Base-by-base conservation (phyloP, 2,888 invertebrate genomes). In the Hecatera dysodea region DNA sequence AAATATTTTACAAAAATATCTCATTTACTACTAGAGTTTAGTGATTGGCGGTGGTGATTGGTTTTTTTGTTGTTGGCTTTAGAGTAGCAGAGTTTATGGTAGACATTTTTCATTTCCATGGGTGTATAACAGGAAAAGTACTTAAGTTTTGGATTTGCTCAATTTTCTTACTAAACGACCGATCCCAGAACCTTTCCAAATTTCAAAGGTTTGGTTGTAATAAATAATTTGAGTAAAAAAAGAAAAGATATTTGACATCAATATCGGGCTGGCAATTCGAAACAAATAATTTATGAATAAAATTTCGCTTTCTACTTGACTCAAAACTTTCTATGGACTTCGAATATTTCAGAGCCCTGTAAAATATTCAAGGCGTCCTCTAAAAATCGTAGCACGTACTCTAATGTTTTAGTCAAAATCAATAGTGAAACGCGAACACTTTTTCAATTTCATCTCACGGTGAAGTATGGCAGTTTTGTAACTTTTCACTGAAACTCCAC, bases 391-490 rank as follows among this genome's bases (percentile, higher is more conserved):
- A 22, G 50, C 78, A 71, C 80, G 67, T 67, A 50, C 39, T 61
- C 55, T 71, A 52, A 76, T 71, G 61, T 77, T 81, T 67, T 65
- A 72, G 50, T 55, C 53, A 61, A 77, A 77, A 59, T 76, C 67
- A 67, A 81, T 77, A 77, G 48, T 55, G 19, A 52, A 76, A 67
- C 22, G 48, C 27, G 29, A 77, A 71, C 63, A 81, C 61, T 67
- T 68, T 78, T 78, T 64, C 81, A 71, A 68, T 69, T 79, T 62
- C 73, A 61, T 66, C 36, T 63, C 50, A 48, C 36, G 60, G 60
- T 80, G 70, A 68, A 62, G 36, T 74, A 70, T 77, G 63, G 74
- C 57, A 75, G 79, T 74, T 82, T 46, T 64, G 52, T n/a, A 63
- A 78, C 62, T 80, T 78, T 82, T 67, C 65, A 68, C 65, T 61